phyloP scores from a whole-genome alignment of 2,113 vertebrate genomes.

The Piaya cayana region DNA sequence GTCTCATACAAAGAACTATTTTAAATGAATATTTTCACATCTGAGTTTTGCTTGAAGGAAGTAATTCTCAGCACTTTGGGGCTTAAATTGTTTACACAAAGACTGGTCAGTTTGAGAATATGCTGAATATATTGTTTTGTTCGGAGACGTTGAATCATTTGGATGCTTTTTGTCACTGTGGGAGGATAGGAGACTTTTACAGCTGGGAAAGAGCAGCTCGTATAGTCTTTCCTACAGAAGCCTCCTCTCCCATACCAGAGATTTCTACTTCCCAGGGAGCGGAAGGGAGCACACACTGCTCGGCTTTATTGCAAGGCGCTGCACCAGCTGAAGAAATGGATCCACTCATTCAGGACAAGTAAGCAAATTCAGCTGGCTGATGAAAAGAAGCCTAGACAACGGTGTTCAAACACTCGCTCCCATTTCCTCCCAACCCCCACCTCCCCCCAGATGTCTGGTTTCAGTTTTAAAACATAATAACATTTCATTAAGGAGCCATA shows the following conservation, averaged over 20 bases:
- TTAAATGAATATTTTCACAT: neutral
- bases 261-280: slow-evolving; percentile 61
- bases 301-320: slow-evolving; percentile 50
- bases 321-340: slow-evolving; percentile 64
- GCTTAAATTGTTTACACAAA: neutral
- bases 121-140: neutral
- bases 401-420: slow-evolving; percentile 43
- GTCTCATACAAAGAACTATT: neutral
- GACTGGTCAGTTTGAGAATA: fast-evolving
- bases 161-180: neutral
- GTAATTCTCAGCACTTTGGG: neutral
- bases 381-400: slow-evolving; percentile 61
- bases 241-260: slow-evolving; percentile 33
- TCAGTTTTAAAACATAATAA: slow-evolving; percentile 62
- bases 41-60: neutral
- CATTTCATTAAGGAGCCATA: slow-evolving; percentile 64
- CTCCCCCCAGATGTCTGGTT: slow-evolving; percentile 33
- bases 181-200: neutral
- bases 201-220: neutral
- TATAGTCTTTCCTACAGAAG: neutral
- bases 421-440: neutral
- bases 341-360: slow-evolving; percentile 65
- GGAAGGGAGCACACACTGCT: slow-evolving; percentile 51
- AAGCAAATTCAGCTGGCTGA: slow-evolving; percentile 64
- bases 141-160: neutral